Base-by-base conservation (phyloP, 1,140 invertebrate species). In the Plutomurus gul region DNA sequence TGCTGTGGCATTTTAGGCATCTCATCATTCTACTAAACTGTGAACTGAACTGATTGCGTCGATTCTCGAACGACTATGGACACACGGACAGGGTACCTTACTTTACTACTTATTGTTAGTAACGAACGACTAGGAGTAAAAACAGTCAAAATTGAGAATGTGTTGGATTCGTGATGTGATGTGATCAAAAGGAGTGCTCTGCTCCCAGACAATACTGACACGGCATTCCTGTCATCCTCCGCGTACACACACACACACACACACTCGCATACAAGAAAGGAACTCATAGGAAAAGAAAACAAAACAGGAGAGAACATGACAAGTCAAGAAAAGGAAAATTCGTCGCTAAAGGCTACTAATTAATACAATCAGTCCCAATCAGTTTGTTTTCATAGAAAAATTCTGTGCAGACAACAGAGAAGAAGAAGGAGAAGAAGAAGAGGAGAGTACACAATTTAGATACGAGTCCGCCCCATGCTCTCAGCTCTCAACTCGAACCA, bases 321-420 rank as follows among this genome's bases (percentile, higher is more conserved):
- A 36, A 65, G 56, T 33, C 56, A 65, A 65, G 56, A 65, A 65
- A 65, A 65, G 56, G 56, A 65, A 65, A 65, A 65, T 65, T 65
- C 56, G 56, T 30, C 56, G 56, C 56, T 65, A 65, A 65, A 65
- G 56, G 56, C 56, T 30, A 65, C 56, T 65, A 65, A 65, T 65
- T 65, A 65, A 65, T 65, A 65, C 56, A 65, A 65, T 65, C 56
- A 65, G 56, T 65, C 56, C 56, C 56, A 65, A 65, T 65, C 56
- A 65, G 56, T 65, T 65, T 65, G 56, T 65, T 65, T 65, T 65
- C 56, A 65, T 30, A 65, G 56, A 65, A 65, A 65, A 65, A 65
- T 65, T 65, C 56, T 33, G 11, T 65, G 56, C 39, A 43, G 11
- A 13, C n/a, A 13, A 43, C 39, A 8, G n/a, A 43, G 39, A 10